These are phyloP conservation scores for Chiloscyllium plagiosum DNA, from an alignment of 2,113 vertebrate genomes.

Conservation along the genomic window DNA sequence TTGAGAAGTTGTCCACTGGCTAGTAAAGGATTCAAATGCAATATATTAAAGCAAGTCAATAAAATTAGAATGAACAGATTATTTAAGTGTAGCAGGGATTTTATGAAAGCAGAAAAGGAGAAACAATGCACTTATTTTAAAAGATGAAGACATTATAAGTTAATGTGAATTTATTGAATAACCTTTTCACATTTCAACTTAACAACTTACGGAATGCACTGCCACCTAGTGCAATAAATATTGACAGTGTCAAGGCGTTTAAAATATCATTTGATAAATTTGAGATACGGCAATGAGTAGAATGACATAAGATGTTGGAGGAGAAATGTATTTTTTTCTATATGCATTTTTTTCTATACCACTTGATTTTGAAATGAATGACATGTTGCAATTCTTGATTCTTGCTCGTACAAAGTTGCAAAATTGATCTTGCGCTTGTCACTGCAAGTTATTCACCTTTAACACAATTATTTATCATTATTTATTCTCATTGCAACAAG, in stretches of 20 bases:
- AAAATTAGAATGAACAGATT: neutral
- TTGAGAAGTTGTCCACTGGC: neutral
- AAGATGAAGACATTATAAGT: neutral
- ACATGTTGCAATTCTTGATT: neutral
- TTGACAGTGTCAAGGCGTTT: neutral
- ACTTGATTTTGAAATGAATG: neutral
- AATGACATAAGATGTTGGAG: neutral
- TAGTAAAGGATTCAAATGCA: neutral
- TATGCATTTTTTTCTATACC: neutral
- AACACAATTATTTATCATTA: neutral
- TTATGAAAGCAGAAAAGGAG: neutral
- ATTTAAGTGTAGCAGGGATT: neutral
- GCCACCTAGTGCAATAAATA: slow-evolving; percentile 31
- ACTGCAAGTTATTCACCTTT: neutral
- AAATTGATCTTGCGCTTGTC: neutral
- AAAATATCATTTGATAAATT: neutral
- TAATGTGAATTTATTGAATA: neutral
- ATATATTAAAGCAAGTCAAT: neutral
- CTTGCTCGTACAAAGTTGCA: neutral
- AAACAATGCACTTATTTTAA: neutral
- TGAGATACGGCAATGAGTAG: too few relatives aligned
- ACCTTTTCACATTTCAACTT: neutral
- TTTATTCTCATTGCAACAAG: neutral
- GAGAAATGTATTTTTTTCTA: neutral
- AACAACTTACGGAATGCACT: slow-evolving; percentile 31